Base-by-base conservation (phyloP, 1,140 invertebrate genomes). In the Heterodera schachtii region DNA sequence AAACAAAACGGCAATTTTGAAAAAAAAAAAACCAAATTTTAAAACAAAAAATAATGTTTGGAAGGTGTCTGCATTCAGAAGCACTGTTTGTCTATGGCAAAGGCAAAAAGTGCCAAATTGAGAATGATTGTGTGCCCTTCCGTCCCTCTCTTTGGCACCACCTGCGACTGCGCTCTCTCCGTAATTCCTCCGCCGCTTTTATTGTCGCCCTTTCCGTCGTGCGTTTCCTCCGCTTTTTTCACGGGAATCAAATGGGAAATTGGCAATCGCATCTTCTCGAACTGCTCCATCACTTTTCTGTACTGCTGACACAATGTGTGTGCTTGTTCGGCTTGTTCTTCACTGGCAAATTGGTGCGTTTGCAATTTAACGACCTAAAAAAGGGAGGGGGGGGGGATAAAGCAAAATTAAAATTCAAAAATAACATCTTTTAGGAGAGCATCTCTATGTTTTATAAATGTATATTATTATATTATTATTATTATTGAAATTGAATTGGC, bases 231-330 rank as follows among this genome's bases (percentile, higher is more conserved):
- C 19, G 31, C 13, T n/a, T 46, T 64, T 41, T 49, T 49, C 47
- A 84, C 83, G 46, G 82, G 82, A 16, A 83, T 47, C n/a, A 84
- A 43, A 69, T 79, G 83, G 11, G 81, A 43, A 73, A 43, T 71
- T 0, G 82, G 82, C 66, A 83, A 52, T 31, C 66, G 1, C 43
- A 84, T 71, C 9, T 71, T 49, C 43, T 83, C 64, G 16, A 83
- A 84, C 43, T 79, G 64, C 16, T 84, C 83, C 41, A 84, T 69
- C 82, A 83, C 52, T 9, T 73, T 43, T 47, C 73, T 13, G 66
- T 83, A 83, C 3, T 74, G 52, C 31, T 70, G 47, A 49, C 82
- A 83, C 16, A 47, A 44, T 1, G 46, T 57, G 8, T 21, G 13
- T 8, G 81, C 81, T 9, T 73, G 13, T 75, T 83, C 43, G 19